Conservation (phyloP, 2,113 vertebrate species). For the Corythornis cristatus region DNA sequence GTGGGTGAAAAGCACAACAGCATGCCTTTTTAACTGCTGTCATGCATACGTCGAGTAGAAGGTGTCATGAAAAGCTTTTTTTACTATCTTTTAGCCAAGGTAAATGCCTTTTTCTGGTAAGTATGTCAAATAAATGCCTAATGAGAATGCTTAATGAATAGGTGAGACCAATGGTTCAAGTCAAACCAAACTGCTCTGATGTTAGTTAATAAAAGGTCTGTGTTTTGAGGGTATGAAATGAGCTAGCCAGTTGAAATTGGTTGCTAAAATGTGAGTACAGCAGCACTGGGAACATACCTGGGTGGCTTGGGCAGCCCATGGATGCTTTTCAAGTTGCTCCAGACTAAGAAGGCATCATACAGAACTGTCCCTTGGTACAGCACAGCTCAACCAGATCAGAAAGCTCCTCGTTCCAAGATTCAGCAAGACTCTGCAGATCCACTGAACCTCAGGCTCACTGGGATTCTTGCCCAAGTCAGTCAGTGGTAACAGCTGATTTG, state of each 20-base stretch:
- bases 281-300: neutral
- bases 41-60: neutral
- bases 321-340: neutral
- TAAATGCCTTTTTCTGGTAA: constrained; percentile 41
- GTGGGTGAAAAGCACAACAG: neutral
- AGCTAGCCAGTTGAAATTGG: neutral
- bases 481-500: neutral
- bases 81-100: constrained; percentile 8
- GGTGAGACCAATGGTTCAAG: neutral
- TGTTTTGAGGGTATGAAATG: neutral
- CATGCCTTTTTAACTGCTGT: neutral
- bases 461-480: neutral
- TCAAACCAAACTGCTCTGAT: neutral
- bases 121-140: constrained; percentile 13
- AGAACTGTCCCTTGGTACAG: neutral
- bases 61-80: neutral
- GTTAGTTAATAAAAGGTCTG: neutral
- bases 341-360: neutral
- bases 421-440: neutral
- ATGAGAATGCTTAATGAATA: neutral
- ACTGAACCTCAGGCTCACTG: neutral
- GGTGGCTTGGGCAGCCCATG: neutral
- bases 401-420: neutral
- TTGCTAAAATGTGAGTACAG: constrained; percentile 6
- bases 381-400: neutral